Conservation (phyloP, 2,113 vertebrate species). For the Elachura formosa region DNA sequence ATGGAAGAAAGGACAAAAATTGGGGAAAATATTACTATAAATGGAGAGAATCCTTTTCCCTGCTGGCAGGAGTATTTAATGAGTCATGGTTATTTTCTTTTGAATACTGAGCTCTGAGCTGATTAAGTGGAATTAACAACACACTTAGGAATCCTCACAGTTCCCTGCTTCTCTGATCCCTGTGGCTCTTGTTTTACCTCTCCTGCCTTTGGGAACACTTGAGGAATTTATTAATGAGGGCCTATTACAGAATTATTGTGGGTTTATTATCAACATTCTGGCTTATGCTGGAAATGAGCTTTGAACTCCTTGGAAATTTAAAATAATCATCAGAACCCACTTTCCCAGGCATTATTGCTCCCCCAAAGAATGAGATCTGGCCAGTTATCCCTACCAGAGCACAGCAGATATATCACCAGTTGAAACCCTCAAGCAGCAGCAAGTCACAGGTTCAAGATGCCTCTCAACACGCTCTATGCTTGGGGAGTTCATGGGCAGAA, state of each 20-base stretch:
- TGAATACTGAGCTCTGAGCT: slow-evolving; percentile 55
- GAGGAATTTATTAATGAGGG: slow-evolving; percentile 77
- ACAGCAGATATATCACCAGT: background rate
- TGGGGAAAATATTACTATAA: slow-evolving; percentile 25
- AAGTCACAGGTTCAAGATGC: background rate
- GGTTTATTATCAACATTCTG: slow-evolving; percentile 56
- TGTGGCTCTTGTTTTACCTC: slow-evolving; percentile 57
- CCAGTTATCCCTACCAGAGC: background rate
- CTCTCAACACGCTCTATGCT: background rate
- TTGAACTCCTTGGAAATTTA: slow-evolving; percentile 4
- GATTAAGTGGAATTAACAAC: slow-evolving; percentile 71
- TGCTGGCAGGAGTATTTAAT: background rate
- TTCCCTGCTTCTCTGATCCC: slow-evolving; percentile 56
- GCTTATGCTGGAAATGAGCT: background rate
- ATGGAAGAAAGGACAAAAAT: background rate
- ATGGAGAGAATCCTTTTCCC: slow-evolving; percentile 16
- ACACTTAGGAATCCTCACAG: slow-evolving; percentile 30
- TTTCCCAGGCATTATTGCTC: background rate
- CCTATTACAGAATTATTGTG: slow-evolving; percentile 63
- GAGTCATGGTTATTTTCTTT: slow-evolving; percentile 33
- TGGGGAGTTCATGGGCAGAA: background rate
- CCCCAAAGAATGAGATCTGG: background rate
- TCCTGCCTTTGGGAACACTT: slow-evolving; percentile 49
- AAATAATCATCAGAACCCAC: background rate
- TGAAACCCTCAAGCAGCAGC: background rate